Base-by-base conservation (phyloP, 2,888 invertebrate genomes). In the Synergus gifuensis region DNA sequence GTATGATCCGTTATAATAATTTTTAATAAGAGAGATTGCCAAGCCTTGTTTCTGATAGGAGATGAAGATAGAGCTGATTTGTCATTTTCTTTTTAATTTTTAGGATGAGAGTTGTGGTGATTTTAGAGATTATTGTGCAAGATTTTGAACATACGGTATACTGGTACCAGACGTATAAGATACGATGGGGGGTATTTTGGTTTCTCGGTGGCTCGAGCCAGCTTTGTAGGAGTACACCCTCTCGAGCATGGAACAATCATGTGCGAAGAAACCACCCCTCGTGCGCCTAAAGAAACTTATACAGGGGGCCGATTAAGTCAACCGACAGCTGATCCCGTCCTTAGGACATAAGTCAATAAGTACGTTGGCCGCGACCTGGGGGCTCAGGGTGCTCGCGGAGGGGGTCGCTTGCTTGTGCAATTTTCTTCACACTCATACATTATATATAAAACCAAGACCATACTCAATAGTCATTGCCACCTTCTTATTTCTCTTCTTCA, bases 281-380 rank as follows among this genome's bases (percentile, higher is more conserved):
- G 63, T 81, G 62, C 77, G 78, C 66, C 81, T 81, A 84, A 87
- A 86, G 84, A 82, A 83, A 81, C 78, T 83, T 79, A 82, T 83
- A 81, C 83, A 85, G 87, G 87, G 88, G 85, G 85, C 79, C 84
- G 82, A 80, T 79, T 86, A 88, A 83, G 83, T 87, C 85, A 84
- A 84, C 80, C 87, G 88, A 87, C 89, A 89, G 89, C 89, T 89
- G 88, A 89, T 88, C 82, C 85, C 67, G 81, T 82, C 77, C 83
- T 83, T 81, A 86, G 86, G 85, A 88, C 88, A 89, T 88, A 89
- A 89, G 90, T 90, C 89, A 90, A 89, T 89, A 89, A 89, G 88
- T 89, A 89, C 89, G 89, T 89, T 89, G 85, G 84, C 64, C 82
- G 80, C 84, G 83, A 82, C 80, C 62, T 62, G 67, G 64, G 80